phyloP scores from a whole-genome alignment of 2,888 invertebrate species.

The Hermaeophaga mercurialis region DNA sequence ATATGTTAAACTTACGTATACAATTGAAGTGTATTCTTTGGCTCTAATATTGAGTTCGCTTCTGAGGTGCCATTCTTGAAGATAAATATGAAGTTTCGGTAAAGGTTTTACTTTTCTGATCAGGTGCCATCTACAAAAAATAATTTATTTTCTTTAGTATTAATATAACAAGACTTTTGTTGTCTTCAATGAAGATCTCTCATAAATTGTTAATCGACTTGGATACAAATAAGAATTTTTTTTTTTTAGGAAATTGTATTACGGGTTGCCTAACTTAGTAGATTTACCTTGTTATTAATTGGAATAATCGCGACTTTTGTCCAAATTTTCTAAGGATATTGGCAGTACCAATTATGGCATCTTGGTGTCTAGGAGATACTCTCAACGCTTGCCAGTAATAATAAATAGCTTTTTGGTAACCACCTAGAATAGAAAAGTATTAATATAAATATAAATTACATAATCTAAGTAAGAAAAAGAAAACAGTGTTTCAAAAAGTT shows the following conservation, averaged over 20 bases:
- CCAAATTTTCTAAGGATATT: slow-evolving; percentile 66
- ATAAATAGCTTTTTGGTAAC: slow-evolving; percentile 60
- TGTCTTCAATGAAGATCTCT: too few species aligned
- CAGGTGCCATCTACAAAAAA: slow-evolving; percentile 59
- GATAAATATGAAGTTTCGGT: slow-evolving; percentile 60
- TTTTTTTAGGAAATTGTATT: too few species aligned
- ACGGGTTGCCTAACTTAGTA: too few species aligned
- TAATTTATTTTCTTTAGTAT: too few species aligned
- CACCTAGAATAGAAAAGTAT: too few species aligned
- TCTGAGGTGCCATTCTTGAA: slow-evolving; percentile 62
- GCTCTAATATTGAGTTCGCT: slow-evolving; percentile 56
- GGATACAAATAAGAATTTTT: too few species aligned
- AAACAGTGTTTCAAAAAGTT: too few species aligned
- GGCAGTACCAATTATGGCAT: slow-evolving; percentile 66
- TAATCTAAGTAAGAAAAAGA: too few species aligned
- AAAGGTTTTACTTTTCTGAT: slow-evolving; percentile 57
- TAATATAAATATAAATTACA: too few species aligned
- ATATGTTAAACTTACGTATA: slow-evolving; percentile 5
- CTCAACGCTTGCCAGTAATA: slow-evolving; percentile 64
- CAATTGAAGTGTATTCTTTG: slow-evolving; percentile 46
- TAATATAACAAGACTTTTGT: too few species aligned
- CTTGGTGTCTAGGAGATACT: slow-evolving; percentile 61
- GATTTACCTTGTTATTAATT: slow-evolving; percentile 69
- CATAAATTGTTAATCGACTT: too few species aligned
- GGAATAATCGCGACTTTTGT: slow-evolving; percentile 68